Evolutionary conservation across 2,113 vertebrate genomes (phyloP).

Genomic region (Glareola pratincola): DNA sequence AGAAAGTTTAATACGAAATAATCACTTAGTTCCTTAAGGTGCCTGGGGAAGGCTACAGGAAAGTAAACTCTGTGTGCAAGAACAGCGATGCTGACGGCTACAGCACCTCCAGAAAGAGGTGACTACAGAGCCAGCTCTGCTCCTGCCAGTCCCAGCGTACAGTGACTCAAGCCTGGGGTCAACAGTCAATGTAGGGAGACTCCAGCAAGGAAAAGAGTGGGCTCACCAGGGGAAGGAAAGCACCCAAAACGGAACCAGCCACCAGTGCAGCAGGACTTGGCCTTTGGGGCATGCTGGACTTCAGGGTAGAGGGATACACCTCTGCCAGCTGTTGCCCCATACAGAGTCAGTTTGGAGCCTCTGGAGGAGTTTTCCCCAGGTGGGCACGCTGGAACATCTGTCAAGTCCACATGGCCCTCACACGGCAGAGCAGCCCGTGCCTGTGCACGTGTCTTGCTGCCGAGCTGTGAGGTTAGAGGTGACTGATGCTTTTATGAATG

Average conservation of each 20-base stretch:
- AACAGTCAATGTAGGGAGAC: not conserved
- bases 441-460: not conserved
- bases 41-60: not conserved
- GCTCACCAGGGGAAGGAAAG: not conserved
- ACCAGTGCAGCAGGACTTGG: not conserved
- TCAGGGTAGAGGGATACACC: not conserved
- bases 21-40: not conserved
- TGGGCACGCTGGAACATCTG: not conserved
- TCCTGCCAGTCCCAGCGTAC: not conserved
- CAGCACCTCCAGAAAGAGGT: not conserved
- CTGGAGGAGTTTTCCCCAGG: not conserved
- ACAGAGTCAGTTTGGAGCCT: not conserved
- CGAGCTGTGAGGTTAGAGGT: not conserved
- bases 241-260: not conserved
- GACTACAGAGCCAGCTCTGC: not conserved
- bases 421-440: not conserved
- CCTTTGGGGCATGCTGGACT: not conserved
- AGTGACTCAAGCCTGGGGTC: not conserved
- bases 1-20: not conserved
- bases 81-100: not conserved
- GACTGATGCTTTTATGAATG: not conserved
- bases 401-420: fast-evolving
- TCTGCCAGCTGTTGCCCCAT: not conserved
- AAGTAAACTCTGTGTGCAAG: not conserved
- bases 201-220: not conserved